phyloP scores from a whole-genome alignment of 2,113 vertebrate genomes.

The Erythrolamprus reginae region DNA sequence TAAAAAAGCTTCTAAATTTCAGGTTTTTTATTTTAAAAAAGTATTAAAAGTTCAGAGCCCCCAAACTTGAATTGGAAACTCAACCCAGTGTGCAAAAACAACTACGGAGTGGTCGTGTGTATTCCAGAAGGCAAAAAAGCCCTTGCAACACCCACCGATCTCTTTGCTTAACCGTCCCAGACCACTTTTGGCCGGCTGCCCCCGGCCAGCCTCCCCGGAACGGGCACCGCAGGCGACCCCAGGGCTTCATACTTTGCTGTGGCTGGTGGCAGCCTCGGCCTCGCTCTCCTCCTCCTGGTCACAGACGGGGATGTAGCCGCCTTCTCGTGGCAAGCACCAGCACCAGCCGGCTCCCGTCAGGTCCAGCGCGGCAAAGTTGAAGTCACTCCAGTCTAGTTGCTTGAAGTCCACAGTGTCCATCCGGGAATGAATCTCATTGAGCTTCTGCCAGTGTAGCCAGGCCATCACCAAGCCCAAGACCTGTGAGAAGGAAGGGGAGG shows the following conservation, averaged over 20 bases:
- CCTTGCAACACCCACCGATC: background rate
- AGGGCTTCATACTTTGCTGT: conserved; percentile 13
- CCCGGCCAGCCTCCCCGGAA: background rate
- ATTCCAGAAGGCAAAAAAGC: background rate
- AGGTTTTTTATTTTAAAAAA: background rate
- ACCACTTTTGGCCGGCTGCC: background rate
- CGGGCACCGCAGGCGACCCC: too few species aligned
- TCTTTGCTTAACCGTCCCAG: background rate
- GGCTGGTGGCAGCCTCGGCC: background rate
- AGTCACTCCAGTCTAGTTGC: conserved; percentile 54
- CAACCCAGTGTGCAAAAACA: background rate
- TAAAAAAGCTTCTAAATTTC: background rate
- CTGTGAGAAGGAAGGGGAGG: conserved; percentile 46
- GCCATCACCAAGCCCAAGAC: conserved; percentile 77
- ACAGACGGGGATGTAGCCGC: conserved; percentile 76
- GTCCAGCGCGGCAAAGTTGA: conserved; percentile 71
- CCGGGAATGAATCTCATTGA: conserved; percentile 73
- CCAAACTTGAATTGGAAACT: background rate
- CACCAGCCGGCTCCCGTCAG: conserved; percentile 83
- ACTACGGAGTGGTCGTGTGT: background rate
- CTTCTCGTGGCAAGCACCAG: conserved; percentile 82
- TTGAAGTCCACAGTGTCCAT: conserved; percentile 78
- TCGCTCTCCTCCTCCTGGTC: conserved; percentile 3
- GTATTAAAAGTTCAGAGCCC: background rate
- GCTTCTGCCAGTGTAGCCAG: conserved; percentile 82